These are phyloP conservation scores for Leptosomus discolor DNA, from an alignment of 2,113 vertebrate species.

Conservation along the genomic window DNA sequence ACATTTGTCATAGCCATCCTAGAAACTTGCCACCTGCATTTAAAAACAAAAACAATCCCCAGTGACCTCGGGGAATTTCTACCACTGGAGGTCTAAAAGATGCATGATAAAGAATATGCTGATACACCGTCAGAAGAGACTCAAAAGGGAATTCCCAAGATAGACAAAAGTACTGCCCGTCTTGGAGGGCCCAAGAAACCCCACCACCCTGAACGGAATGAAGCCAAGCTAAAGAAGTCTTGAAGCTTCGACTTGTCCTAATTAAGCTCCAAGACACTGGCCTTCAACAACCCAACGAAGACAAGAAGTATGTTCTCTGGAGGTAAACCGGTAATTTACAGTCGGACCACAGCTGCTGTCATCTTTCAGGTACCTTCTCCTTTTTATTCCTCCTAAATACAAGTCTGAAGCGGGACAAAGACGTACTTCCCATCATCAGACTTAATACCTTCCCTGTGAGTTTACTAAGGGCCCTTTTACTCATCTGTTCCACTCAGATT, in stretches of 20 bases:
- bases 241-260: neutral
- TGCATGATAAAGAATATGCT: neutral
- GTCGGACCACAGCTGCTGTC: neutral
- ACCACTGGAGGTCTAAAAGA: neutral
- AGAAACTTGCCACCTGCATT: neutral
- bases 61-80: fast-evolving
- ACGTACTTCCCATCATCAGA: neutral
- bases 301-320: neutral
- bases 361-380: neutral
- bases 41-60: neutral
- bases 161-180: fast-evolving
- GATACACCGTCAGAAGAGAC: neutral
- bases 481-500: neutral
- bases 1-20: neutral
- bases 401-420: neutral
- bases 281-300: neutral
- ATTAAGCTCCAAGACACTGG: neutral
- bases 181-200: neutral
- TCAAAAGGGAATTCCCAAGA: neutral
- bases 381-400: neutral
- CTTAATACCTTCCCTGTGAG: neutral
- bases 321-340: neutral
- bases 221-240: neutral
- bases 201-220: neutral
- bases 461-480: neutral